These are phyloP conservation scores for Amiota mariae DNA, from an alignment of 2,888 invertebrate genomes.

Conservation along the genomic window DNA sequence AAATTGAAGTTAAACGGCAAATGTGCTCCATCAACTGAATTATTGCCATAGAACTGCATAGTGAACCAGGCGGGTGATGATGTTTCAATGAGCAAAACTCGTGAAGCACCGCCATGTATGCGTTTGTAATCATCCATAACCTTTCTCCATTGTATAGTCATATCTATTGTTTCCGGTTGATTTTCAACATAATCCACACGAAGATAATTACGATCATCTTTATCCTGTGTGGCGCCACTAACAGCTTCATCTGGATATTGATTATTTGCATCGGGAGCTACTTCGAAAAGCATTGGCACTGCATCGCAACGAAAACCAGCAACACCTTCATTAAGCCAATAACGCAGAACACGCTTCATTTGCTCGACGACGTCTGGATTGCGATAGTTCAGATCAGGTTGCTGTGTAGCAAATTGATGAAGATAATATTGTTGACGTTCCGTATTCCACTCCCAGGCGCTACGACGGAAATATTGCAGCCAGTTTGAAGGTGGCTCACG, in stretches of 20 bases:
- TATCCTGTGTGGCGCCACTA: slow-evolving; percentile 71
- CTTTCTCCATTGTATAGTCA: slow-evolving; percentile 72
- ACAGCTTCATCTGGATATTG: slow-evolving; percentile 75
- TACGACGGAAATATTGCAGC: slow-evolving; percentile 75
- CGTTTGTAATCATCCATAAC: slow-evolving; percentile 79
- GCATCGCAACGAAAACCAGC: slow-evolving; percentile 82
- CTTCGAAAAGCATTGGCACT: slow-evolving; percentile 73
- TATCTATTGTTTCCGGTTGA: slow-evolving; percentile 74
- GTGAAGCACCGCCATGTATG: slow-evolving; percentile 69
- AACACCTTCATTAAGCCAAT: slow-evolving; percentile 83
- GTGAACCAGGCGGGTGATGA: slow-evolving; percentile 74
- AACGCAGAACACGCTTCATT: slow-evolving; percentile 79
- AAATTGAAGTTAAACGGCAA: slow-evolving; percentile 80
- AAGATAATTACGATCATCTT: slow-evolving; percentile 75
- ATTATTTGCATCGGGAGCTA: slow-evolving; percentile 73
- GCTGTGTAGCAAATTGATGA: slow-evolving; percentile 77
- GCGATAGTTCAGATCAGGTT: slow-evolving; percentile 84
- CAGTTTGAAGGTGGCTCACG: slow-evolving; percentile 74
- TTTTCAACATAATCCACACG: slow-evolving; percentile 76
- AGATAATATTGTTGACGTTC: slow-evolving; percentile 77
- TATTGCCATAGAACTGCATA: slow-evolving; percentile 77
- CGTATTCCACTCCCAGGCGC: slow-evolving; percentile 78
- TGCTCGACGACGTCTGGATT: slow-evolving; percentile 78
- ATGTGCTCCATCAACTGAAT: slow-evolving; percentile 73
- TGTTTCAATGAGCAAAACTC: slow-evolving; percentile 77